These are phyloP conservation scores for Spodoptera exigua DNA, from an alignment of 2,888 invertebrate species.

Conservation along the genomic window DNA sequence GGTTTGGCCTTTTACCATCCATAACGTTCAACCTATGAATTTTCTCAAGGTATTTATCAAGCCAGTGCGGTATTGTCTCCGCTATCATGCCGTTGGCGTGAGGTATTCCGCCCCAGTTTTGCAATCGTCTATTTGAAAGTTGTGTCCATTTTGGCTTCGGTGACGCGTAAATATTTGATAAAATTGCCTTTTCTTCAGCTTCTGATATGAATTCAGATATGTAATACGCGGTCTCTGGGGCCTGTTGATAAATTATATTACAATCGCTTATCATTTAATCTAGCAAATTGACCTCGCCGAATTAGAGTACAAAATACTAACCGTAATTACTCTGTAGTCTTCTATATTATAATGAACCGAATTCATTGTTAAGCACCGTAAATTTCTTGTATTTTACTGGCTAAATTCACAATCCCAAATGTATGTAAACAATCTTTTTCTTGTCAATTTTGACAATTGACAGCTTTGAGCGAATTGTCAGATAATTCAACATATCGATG, in stretches of 20 bases:
- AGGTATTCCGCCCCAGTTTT: conserved; percentile 99
- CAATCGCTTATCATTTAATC: background rate
- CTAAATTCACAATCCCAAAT: no score
- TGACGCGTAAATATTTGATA: conserved; percentile 92
- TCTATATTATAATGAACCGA: conserved; percentile 41
- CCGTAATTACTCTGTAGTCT: conserved; percentile 56
- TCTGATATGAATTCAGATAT: conserved; percentile 95
- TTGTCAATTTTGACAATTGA: no score
- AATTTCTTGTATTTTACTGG: background rate
- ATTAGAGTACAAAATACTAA: conserved; percentile 46
- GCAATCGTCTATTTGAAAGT: conserved; percentile 96
- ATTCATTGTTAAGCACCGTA: conserved; percentile 30
- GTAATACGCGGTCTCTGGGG: conserved; percentile 92
- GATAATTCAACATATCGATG: background rate
- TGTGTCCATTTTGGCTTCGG: conserved; percentile 99
- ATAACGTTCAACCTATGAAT: conserved; percentile 92
- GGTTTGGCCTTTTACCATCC: conserved; percentile 94
- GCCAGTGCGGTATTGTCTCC: conserved; percentile 96
- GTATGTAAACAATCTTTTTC: conserved; percentile 16
- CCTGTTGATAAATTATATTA: conserved; percentile 68
- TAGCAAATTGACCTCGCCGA: no score
- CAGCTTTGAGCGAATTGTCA: background rate
- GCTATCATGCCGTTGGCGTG: conserved; percentile 98
- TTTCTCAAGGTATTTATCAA: conserved; percentile 92
- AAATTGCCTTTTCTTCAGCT: conserved; percentile 92